These are phyloP conservation scores for Andrena bucephala DNA, from an alignment of 2,888 invertebrate species.

Conservation along the genomic window DNA sequence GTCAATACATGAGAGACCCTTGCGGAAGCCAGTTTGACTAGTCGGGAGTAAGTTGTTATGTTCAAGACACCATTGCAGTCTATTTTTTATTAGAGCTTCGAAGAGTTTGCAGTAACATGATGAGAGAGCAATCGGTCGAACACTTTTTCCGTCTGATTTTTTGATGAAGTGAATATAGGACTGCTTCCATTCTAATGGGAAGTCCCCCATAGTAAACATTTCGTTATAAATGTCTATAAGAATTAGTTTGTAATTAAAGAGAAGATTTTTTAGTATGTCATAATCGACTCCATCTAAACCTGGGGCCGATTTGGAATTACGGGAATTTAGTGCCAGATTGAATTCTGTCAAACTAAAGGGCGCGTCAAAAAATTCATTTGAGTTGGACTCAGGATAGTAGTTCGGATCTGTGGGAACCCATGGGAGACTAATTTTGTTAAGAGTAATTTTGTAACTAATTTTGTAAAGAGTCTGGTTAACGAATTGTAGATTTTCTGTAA, in stretches of 20 bases:
- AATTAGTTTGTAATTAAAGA: slow-evolving; percentile 1
- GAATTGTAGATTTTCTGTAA: too few species aligned
- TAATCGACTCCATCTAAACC: not conserved
- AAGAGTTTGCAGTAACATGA: too few species aligned
- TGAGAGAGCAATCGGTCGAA: not conserved
- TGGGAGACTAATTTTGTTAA: slow-evolving; percentile 1
- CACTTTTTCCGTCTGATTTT: slow-evolving; percentile 40
- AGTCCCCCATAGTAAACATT: not conserved
- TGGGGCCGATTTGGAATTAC: not conserved
- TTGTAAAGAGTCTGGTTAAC: too few species aligned
- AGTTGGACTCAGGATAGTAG: not conserved
- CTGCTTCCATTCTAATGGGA: not conserved
- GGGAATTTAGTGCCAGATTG: not conserved
- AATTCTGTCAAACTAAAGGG: slow-evolving; percentile 9
- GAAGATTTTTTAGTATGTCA: not conserved
- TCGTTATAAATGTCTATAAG: slow-evolving; percentile 4
- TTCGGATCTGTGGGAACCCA: not conserved
- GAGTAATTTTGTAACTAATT: too few species aligned
- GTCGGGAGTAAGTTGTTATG: too few species aligned
- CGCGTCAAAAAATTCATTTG: not conserved
- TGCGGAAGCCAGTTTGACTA: too few species aligned
- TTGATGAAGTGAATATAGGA: slow-evolving; percentile 45
- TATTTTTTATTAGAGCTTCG: too few species aligned
- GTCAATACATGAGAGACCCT: too few species aligned
- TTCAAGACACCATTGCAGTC: too few species aligned